These are phyloP conservation scores for Epinotia ramella DNA, from an alignment of 2,888 invertebrate genomes.

Conservation along the genomic window DNA sequence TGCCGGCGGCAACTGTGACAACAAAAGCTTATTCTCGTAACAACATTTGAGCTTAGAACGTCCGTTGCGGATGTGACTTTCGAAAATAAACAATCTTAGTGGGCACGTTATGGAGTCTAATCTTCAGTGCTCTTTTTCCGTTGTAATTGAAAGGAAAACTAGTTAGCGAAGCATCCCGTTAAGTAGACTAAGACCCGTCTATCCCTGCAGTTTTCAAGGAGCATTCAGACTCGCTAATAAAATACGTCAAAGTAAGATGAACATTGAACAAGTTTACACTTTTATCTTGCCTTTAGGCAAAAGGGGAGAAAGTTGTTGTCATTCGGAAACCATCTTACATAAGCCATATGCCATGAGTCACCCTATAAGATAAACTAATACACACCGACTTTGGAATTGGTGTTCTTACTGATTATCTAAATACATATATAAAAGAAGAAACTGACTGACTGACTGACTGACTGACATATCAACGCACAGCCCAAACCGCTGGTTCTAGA, in stretches of 20 bases:
- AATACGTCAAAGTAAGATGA: background rate
- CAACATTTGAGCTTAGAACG: background rate
- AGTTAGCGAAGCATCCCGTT: conserved; percentile 1
- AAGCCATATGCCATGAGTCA: too few relatives aligned
- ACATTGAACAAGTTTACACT: background rate
- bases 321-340: background rate
- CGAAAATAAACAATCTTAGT: conserved; percentile 10
- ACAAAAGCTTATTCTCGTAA: conserved; percentile 7
- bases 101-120: background rate
- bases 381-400: too few relatives aligned
- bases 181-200: too few relatives aligned
- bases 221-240: conserved; percentile 5
- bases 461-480: too few relatives aligned
- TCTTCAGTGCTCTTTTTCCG: background rate
- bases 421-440: too few relatives aligned
- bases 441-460: too few relatives aligned
- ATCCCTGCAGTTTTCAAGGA: background rate
- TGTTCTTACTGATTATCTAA: too few relatives aligned
- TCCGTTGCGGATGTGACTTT: conserved; percentile 1
- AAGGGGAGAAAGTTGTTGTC: background rate
- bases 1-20: background rate
- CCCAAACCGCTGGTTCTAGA: too few relatives aligned
- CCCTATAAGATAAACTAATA: too few relatives aligned
- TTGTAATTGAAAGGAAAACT: conserved; percentile 25
- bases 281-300: background rate